Base-by-base conservation (phyloP, 2,888 invertebrate species). In the Lymantria dispar region DNA sequence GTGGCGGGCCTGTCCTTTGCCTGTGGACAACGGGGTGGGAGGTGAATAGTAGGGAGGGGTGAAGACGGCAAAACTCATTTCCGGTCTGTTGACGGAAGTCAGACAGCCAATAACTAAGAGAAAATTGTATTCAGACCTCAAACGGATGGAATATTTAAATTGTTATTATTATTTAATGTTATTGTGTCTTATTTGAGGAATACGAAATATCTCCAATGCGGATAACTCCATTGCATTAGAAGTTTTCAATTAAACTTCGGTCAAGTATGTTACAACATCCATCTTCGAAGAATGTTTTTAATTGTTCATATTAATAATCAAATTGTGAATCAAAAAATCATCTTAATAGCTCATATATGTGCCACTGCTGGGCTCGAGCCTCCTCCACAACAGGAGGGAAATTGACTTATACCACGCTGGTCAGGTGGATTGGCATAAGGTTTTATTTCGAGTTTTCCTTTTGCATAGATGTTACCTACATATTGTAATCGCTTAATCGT, bases 11-110 rank as follows among this genome's bases (percentile, higher is more conserved):
- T 74, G 80, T 82, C 74, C 76, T 74, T 64, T 67, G 65, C 58
- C 62, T 48, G 50, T 53, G 57, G 60, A 61, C 54, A 59, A 57
- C 58, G 57, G 72, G 62, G 54, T 43, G 61, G 52, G 58, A 43
- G 46, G 64, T 59, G 63, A 59, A 73, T 60, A 73, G 82, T 60
- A 72, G 50, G 57, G 43, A 45, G 64, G 63, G 63, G 60, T 49
- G 56, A 65, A 67, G 72, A 74, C 62, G 74, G 81, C 62, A 74
- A 82, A 88, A 85, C 88, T 90, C 89, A 91, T 90, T 90, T 91
- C 90, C 90, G 79, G 79, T 70, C 74, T 72, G 81, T 71, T 78
- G 79, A 66, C 83, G 85, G 85, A 85, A 83, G 80, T 70, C 73
- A 63, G 76, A 78, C 77, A 76, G 76, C 81, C 87, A 87, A 86